Evolutionary conservation across 2,113 vertebrate genomes (phyloP), one percentile per base, ranked within the genome.

Genomic region (Gnathonemus echidnorhynchus): DNA sequence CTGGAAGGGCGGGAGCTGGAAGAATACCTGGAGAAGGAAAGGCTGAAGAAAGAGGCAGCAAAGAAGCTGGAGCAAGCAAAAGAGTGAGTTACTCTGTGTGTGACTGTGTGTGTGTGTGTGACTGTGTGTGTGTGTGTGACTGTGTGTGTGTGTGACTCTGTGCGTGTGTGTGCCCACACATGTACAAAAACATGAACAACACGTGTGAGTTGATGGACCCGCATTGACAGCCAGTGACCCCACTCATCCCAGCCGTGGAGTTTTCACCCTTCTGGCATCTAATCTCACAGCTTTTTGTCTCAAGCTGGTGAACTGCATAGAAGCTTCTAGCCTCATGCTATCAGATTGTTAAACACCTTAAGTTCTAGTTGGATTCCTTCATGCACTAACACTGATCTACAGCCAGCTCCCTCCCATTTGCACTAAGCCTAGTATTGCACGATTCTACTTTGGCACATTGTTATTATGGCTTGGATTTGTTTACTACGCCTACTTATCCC

Each of bases 21-120:
- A 74, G 98, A 99, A 58, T 99, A 96, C 90, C 88, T 99, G 39
- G 98, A 99, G 92, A 99, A 98, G 91, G 98, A 99, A 77, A 99
- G 97, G 91, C 92, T 97, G 31, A 99, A 99, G 94, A 99, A 99
- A 93, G 98, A 99, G 94, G 97, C 97, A 24, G 98, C 98, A 10
- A 99, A 99, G 94, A 99, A 99, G 92, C 95, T 99, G 17, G 98
- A 99, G 93, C 98, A 99, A 92, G 98, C 96, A n/a, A 99, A 99
- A 96, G 98, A 99, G 98, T 99, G 93, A 96, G 97, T 97, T 4
- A 15, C 31, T 17, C 17, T 52, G 15, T 46, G 21, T 39, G 35
- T 19, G 49, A 50, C 49, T 50, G 2, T 49, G 48, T 10, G 8
- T 5, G 46, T 48, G 46, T 48, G 9, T 11, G 10, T 49, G n/a